Base-by-base conservation (phyloP, 1,140 invertebrate species). In the Drosophila saltans region DNA sequence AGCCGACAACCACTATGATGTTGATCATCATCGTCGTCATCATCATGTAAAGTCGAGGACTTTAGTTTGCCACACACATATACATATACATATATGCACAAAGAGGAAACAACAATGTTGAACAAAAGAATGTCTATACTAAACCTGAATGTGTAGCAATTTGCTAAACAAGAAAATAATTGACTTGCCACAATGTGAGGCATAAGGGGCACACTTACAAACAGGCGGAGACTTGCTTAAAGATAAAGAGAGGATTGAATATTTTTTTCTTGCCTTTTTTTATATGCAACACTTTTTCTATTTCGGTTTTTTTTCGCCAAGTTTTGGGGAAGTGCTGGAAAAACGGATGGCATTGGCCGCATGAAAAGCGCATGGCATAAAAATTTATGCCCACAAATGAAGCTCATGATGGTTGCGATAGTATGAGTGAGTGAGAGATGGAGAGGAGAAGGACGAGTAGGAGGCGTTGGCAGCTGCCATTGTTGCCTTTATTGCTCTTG, bases 151-250 rank as follows among this genome's bases (percentile, higher is more conserved):
- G 80, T 88, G 79, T 72, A 80, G 80, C 83, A 86, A 86, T 86
- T 88, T 86, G 80, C 72, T 80, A 80, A 88, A 83, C 84, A 86
- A 83, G 80, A 88, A 88, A 86, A 86, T 86, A 86, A 86, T 86
- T 86, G 84, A 88, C 80, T 83, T 89, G 77, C 78, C 65, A 76
- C 78, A 77, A 77, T 69, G 57, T 75, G 69, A 59, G 66, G 41
- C 61, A 57, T 52, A 36, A 24, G 60, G 16, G 30, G 58, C 26
- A 45, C 26, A 66, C 57, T 52, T 26, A 45, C 28, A 65, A 36
- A 10, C 45, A 26, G 45, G 45, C 45, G 4, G 9, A 52, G 21
- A 26, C 45, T 52, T 52, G 45, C 36, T 63, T 11, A 55, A 68
- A 58, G 63, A 33, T 69, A 71, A 56, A 83, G 77, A 72, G 76